Conservation (phyloP, 35 echinoderm and acorn worm genomes). For the Apostichopus parvimensis region DNA sequence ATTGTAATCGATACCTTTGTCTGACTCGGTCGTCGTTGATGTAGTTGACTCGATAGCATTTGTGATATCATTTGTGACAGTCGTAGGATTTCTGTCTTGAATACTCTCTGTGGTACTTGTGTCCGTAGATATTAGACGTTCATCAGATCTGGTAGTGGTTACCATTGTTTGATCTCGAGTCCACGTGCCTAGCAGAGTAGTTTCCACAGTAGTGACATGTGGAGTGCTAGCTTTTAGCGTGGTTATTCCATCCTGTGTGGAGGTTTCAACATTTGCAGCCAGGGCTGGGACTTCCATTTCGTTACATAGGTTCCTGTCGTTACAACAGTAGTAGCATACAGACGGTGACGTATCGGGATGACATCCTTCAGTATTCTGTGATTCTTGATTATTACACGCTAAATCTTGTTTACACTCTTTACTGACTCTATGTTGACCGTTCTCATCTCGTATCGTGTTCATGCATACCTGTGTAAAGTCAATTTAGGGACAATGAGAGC, state of each 20-base stretch:
- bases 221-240: neutral
- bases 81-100: too few species aligned
- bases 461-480: conserved; percentile 33
- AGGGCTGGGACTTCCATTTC: neutral
- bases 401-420: conserved; percentile 14
- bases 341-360: conserved; percentile 3
- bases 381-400: conserved; percentile 15
- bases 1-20: too few species aligned
- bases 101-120: too few species aligned
- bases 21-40: too few species aligned
- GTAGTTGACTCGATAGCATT: too few species aligned
- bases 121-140: too few species aligned
- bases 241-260: neutral
- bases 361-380: neutral
- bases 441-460: conserved; percentile 40
- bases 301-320: neutral
- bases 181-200: neutral
- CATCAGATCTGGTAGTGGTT: too few species aligned
- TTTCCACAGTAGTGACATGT: neutral
- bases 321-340: neutral
- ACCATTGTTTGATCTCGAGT: too few species aligned
- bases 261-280: neutral
- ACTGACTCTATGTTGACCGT: neutral
- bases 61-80: too few species aligned
- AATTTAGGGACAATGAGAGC: neutral